These are phyloP conservation scores for Fundulus diaphanus DNA, from an alignment of 2,797 vertebrate species.

Conservation along the genomic window DNA sequence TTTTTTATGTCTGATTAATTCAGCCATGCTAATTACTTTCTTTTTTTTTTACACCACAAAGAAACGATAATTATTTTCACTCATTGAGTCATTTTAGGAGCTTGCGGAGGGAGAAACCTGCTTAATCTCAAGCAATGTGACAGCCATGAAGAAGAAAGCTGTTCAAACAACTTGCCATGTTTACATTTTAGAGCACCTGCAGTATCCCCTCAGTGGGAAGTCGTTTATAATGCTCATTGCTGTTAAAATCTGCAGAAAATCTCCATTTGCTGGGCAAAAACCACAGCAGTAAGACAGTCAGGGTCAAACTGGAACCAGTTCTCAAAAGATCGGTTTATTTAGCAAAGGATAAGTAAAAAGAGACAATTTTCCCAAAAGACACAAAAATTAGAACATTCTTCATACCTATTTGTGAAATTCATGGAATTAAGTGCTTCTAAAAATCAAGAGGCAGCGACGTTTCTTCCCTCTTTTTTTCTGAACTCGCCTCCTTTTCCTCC, in stretches of 20 bases:
- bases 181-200: slow-evolving; percentile 23
- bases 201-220: slow-evolving; percentile 1
- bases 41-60: slow-evolving; percentile 44
- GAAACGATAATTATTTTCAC: slow-evolving; percentile 69
- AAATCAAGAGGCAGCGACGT: not conserved
- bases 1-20: slow-evolving; percentile 78
- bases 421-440: not conserved
- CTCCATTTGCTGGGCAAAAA: not conserved
- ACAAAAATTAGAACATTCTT: not conserved
- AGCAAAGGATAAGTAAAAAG: too few relatives aligned
- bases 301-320: not conserved
- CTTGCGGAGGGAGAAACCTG: slow-evolving; percentile 16
- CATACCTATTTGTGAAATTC: not conserved
- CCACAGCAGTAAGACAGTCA: not conserved
- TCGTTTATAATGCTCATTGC: slow-evolving; percentile 4
- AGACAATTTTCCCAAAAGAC: not conserved
- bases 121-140: slow-evolving; percentile 28
- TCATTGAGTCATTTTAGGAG: slow-evolving; percentile 49
- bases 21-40: slow-evolving; percentile 74
- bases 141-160: slow-evolving; percentile 40
- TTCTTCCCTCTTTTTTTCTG: not conserved
- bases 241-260: not conserved
- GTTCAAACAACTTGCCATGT: slow-evolving; percentile 19
- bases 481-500: not conserved
- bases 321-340: not conserved